Evolutionary conservation across 2,113 vertebrate species (phyloP), one percentile per base, ranked within the genome.

Genomic region (Colius striatus): DNA sequence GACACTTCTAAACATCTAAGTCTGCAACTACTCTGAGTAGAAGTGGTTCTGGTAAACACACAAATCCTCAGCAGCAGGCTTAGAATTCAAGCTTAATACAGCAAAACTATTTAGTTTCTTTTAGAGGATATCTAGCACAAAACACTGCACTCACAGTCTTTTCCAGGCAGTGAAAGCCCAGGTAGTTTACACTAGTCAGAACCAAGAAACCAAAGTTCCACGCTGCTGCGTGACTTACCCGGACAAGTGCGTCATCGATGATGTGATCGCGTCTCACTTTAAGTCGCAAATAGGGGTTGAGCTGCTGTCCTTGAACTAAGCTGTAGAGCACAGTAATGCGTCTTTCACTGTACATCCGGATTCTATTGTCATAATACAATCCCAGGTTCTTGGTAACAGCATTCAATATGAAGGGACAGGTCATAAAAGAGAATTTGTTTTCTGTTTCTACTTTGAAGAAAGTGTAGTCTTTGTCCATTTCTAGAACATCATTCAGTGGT

Each of bases 401-500:
- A 75, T 98, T 99, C 95, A 99, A 97, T 96, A 99, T 99, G 96
- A 99, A 99, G 71, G 99, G 99, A 95, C 99, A 99, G 66, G 98
- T 99, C 98, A 99, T 99, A 97, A 99, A 99, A 77, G 99, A 99
- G 97, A 99, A 99, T 97, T 99, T 99, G 74, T 99, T 99, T 96
- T 99, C 99, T 6, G 99, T 99, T 84, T 99, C 99, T 95, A 99
- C 99, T 96, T 99, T 99, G 97, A 99, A 99, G 97, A 99, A 99
- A 77, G 99, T 99, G 93, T 99, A 99, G 92, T 99, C 99, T 96
- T 99, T 99, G 98, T 99, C 99, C 99, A 99, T 99, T 98, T 99
- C 99, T 94, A 99, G 98, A 90, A 99, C 99, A 55, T 99, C 99
- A 71, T 99, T 99, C 90, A 99, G 97, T 48, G 99, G 99, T 96